phyloP scores from a whole-genome alignment of 2,888 invertebrate genomes.

The Pyrocoelia pectoralis region DNA sequence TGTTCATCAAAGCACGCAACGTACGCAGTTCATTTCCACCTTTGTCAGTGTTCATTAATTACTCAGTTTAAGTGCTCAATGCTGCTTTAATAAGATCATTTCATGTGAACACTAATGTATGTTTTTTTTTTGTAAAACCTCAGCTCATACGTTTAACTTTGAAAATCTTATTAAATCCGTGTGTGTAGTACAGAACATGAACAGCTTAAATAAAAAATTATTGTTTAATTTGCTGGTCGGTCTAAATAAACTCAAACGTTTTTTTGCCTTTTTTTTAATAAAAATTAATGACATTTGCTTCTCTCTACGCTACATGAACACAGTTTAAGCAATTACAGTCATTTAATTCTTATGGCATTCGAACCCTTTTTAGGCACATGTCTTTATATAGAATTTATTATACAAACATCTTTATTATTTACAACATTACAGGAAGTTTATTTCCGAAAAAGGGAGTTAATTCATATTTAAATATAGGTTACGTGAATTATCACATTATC shows the following conservation, averaged over 20 bases:
- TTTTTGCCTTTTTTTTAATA: constrained; percentile 25
- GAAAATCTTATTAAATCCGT: neutral
- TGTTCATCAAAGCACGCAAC: too few relatives aligned
- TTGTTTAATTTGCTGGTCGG: constrained; percentile 5
- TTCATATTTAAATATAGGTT: constrained; percentile 26
- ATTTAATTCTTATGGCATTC: constrained; percentile 36
- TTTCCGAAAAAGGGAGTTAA: constrained; percentile 25
- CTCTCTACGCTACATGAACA: constrained; percentile 26
- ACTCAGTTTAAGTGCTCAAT: too few relatives aligned
- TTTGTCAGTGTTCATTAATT: too few relatives aligned
- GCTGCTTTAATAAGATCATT: too few relatives aligned
- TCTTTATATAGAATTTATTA: constrained; percentile 21
- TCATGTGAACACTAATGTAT: too few relatives aligned
- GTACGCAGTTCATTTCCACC: too few relatives aligned
- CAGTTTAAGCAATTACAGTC: constrained; percentile 36
- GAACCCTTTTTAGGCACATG: constrained; percentile 28
- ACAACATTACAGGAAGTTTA: constrained; percentile 24
- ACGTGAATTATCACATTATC: constrained; percentile 12
- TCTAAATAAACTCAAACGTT: neutral
- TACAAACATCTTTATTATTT: constrained; percentile 28
- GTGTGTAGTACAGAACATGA: neutral
- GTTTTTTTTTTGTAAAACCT: too few relatives aligned
- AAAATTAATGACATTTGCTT: constrained; percentile 36
- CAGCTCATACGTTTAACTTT: too few relatives aligned
- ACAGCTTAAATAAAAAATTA: constrained; percentile 9